These are phyloP conservation scores for Byasa hedistus DNA, from an alignment of 2,888 invertebrate genomes.

Conservation along the genomic window DNA sequence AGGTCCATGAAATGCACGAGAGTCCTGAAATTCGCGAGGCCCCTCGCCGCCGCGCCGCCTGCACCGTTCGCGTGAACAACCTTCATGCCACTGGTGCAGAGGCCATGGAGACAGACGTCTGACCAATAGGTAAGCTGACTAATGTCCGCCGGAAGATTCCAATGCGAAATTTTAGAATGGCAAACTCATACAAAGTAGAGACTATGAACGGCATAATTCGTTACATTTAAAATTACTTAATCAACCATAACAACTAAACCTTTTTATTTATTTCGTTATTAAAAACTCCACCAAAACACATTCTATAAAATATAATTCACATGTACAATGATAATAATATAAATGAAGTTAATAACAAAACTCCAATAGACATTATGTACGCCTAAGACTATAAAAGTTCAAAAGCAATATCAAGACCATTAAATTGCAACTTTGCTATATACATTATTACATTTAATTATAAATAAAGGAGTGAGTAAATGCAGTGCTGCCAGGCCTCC, in stretches of 20 bases:
- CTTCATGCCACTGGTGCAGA: constrained; percentile 84
- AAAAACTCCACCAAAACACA: neutral
- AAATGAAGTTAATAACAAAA: too few species aligned
- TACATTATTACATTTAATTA: neutral
- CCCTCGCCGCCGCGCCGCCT: constrained; percentile 54
- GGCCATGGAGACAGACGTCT: constrained; percentile 97
- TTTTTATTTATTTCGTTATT: neutral
- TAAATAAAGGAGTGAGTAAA: too few species aligned
- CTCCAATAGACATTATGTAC: too few species aligned
- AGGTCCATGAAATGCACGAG: constrained; percentile 32
- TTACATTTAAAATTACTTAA: neutral
- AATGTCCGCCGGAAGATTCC: neutral
- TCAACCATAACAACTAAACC: neutral
- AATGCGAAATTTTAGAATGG: neutral
- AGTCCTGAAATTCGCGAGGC: constrained; percentile 32
- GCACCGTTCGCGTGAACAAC: constrained; percentile 73
- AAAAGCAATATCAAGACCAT: neutral
- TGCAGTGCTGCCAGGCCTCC: too few species aligned
- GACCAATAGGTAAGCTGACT: constrained; percentile 89
- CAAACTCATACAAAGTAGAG: neutral
- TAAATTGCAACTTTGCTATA: neutral
- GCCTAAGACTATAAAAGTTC: too few species aligned
- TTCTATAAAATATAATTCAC: too few species aligned
- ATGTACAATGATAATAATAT: too few species aligned
- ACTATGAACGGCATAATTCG: neutral